Conservation (phyloP, 2,888 invertebrate species). For the Graphium colonna region DNA sequence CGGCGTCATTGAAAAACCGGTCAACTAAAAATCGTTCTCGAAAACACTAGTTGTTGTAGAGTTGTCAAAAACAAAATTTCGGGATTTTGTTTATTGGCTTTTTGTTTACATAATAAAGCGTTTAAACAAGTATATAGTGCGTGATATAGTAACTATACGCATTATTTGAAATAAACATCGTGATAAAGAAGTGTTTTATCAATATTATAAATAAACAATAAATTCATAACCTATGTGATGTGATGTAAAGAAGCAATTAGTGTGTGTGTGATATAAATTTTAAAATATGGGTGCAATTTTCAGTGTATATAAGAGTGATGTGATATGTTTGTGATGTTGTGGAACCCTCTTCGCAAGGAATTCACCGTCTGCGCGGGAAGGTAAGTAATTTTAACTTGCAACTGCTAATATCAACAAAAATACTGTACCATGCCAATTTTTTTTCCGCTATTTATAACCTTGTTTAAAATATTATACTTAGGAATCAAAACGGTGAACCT, state of each 20-base stretch:
- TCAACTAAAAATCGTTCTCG: conserved; percentile 17
- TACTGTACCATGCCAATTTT: neutral
- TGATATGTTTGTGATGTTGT: neutral
- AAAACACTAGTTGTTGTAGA: conserved; percentile 34
- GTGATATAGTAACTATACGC: too few species aligned
- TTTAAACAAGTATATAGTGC: too few species aligned
- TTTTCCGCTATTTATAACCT: neutral
- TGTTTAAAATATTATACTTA: neutral
- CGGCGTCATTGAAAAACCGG: conserved; percentile 12
- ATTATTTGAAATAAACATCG: neutral
- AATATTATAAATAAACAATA: too few species aligned
- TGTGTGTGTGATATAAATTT: conserved; percentile 1
- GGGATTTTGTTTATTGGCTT: conserved; percentile 25
- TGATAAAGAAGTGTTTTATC: neutral
- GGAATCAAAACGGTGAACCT: neutral
- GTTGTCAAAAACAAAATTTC: conserved; percentile 32
- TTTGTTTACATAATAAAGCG: neutral
- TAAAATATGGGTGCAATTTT: neutral
- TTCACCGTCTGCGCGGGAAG: conserved; percentile 5
- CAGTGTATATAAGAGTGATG: conserved; percentile 4
- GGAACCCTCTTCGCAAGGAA: neutral
- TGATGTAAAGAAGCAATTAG: conserved; percentile 1
- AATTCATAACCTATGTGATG: conserved; percentile 15
- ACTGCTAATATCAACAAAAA: conserved; percentile 15
- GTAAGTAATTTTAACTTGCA: conserved; percentile 19